These are phyloP conservation scores for Diploscapter pachys DNA, from an alignment of 1,140 invertebrate species.

Conservation along the genomic window DNA sequence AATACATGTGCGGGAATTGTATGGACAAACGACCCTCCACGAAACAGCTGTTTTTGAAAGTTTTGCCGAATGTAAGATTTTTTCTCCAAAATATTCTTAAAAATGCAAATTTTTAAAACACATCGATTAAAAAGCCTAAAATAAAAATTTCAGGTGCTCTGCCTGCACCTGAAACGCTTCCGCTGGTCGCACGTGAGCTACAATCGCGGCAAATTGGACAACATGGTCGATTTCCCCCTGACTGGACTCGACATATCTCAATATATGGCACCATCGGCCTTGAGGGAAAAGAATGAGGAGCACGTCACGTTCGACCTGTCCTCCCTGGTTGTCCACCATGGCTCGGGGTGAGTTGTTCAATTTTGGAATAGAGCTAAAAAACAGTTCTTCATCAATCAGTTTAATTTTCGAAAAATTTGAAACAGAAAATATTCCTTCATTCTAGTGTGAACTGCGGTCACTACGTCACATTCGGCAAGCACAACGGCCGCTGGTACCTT, in stretches of 20 bases:
- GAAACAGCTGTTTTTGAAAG: slow-evolving; percentile 30
- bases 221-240: slow-evolving; percentile 29
- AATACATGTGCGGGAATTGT: slow-evolving; percentile 30
- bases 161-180: slow-evolving; percentile 33
- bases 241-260: slow-evolving; percentile 13
- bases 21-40: slow-evolving; percentile 28
- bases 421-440: not conserved
- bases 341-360: slow-evolving; percentile 19
- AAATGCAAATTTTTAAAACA: not conserved
- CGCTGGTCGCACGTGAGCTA: slow-evolving; percentile 11
- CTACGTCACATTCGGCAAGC: slow-evolving; percentile 21
- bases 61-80: slow-evolving; percentile 23
- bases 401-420: slow-evolving; percentile 1
- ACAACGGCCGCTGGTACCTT: slow-evolving; percentile 14
- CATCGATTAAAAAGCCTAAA: not conserved
- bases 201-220: slow-evolving; percentile 23
- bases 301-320: slow-evolving; percentile 7
- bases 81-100: not conserved
- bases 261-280: slow-evolving; percentile 1
- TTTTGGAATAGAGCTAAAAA: not conserved
- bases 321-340: slow-evolving; percentile 32
- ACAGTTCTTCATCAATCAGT: not conserved
- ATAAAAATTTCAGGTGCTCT: slow-evolving; percentile 19
- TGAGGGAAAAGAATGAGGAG: not conserved
- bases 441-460: slow-evolving; percentile 21